phyloP scores from a whole-genome alignment of 1,140 invertebrate species.

The Ephestia elutella region DNA sequence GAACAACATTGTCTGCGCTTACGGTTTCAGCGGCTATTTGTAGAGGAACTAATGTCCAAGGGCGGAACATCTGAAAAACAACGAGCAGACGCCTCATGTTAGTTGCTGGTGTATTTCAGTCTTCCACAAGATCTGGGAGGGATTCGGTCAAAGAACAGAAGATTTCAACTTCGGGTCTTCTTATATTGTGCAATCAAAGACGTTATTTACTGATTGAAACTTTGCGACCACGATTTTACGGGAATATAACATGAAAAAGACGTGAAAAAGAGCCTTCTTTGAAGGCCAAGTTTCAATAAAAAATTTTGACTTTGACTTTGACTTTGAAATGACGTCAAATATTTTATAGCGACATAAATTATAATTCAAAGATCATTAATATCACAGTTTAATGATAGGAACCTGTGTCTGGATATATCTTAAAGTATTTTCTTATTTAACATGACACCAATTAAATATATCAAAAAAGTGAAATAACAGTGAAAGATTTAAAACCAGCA shows the following conservation, averaged over 20 bases:
- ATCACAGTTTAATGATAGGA: no score
- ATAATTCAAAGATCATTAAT: no score
- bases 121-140: conserved; percentile 22
- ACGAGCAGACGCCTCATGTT: conserved; percentile 64
- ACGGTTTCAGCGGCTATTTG: conserved; percentile 71
- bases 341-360: no score
- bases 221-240: not conserved
- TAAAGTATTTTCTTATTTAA: no score
- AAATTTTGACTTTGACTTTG: no score
- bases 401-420: no score
- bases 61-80: conserved; percentile 72
- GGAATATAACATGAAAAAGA: not conserved
- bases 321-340: no score
- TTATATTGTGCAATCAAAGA: not conserved
- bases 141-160: not conserved
- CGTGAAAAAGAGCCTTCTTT: no score
- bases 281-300: no score
- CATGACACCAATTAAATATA: not conserved
- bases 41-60: conserved; percentile 71
- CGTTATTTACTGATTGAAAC: not conserved
- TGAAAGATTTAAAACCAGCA: conserved; percentile 45
- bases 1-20: conserved; percentile 68
- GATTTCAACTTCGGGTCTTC: not conserved
- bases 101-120: conserved; percentile 50
- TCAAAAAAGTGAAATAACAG: conserved; percentile 6